These are phyloP conservation scores for Lacerta bilineata DNA, from an alignment of 2,797 vertebrate genomes.

Conservation along the genomic window DNA sequence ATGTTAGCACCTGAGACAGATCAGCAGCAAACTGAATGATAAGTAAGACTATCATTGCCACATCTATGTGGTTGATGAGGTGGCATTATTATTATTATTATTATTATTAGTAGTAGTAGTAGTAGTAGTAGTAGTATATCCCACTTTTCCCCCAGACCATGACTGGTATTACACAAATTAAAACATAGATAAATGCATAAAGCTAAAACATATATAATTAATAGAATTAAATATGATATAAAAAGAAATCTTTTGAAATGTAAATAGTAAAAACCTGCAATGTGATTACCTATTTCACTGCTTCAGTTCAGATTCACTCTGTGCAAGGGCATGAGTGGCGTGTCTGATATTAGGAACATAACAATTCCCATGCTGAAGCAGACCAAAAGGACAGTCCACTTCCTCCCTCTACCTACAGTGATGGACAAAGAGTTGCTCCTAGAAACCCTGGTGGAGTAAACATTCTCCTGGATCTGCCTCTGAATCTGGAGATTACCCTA, in stretches of 20 bases:
- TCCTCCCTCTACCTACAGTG: background rate
- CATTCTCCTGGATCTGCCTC: background rate
- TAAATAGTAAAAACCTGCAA: no score
- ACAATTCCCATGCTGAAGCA: background rate
- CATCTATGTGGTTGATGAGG: background rate
- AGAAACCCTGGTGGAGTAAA: background rate
- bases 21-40: slow-evolving; percentile 76
- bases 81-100: slow-evolving; percentile 29
- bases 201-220: no score
- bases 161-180: no score
- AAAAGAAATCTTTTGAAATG: no score
- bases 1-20: slow-evolving; percentile 73
- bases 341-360: background rate
- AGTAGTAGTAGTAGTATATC: no score
- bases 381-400: background rate
- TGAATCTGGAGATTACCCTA: background rate
- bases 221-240: no score
- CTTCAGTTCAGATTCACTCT: background rate
- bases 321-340: background rate
- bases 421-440: background rate
- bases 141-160: no score
- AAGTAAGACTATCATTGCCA: background rate
- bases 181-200: no score
- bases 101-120: no score
- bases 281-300: slow-evolving; percentile 53